Evolutionary conservation across 2,888 invertebrate genomes (phyloP), one percentile per base, ranked within the genome.

Genomic region (Dynastes tityus): DNA sequence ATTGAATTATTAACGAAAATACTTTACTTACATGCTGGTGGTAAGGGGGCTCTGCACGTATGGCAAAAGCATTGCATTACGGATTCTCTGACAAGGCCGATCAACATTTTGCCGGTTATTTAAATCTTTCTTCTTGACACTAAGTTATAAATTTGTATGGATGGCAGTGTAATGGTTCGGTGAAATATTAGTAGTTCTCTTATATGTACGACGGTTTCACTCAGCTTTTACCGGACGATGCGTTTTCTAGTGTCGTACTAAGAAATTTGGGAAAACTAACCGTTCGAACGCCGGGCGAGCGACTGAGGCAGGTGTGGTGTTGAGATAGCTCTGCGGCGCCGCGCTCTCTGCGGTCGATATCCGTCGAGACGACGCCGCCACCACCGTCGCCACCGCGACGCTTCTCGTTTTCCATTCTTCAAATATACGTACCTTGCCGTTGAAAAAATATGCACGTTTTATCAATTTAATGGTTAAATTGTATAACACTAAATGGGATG

Each of bases 31-130:
- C 94, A 93, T 91, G 94, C 93, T 91, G 93, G 92, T 88, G 94
- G 93, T 87, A 95, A 89, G 84, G 96, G 96, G 86, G 95, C 95
- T 89, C 95, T 94, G 93, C 96, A 96, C 90, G 96, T 94, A 91
- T 96, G 96, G 91, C 96, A 96, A 92, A 96, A 96, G 92, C 96
- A 96, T 93, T 96, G 95, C 94, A 96, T 93, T 89, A 96, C 95
- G 89, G 96, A 96, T 90, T 96, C 96, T 90, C 95, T 94, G 89
- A 96, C 95, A 87, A 96, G 93, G 89, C 94, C 95, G 92, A 96
- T 95, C 92, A 96, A 91, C 96, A 96, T 96, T 83, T 89, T 90
- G 87, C 79, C 76, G 74, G 78, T 79, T 80, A 79, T 65, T 55
- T 37, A 64, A 8, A 45, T 27, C 32, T 61, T 45, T 40, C 45